These are phyloP conservation scores for Mus pahari DNA, from an alignment of 2,113 vertebrate species.

Conservation along the genomic window DNA sequence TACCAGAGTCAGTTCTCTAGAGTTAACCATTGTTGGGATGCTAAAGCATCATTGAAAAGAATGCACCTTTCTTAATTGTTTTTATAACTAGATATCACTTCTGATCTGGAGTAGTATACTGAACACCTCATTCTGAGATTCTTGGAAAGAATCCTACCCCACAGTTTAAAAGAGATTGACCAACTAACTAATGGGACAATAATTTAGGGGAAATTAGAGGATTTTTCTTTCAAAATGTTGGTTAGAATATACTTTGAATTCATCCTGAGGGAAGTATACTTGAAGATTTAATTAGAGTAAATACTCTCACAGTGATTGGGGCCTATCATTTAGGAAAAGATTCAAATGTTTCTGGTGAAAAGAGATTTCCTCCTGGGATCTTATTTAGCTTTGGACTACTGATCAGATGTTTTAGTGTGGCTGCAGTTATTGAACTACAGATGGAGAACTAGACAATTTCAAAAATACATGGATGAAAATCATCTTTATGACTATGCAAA, in stretches of 20 bases:
- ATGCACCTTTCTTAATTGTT: conserved; percentile 43
- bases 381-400: conserved; percentile 66
- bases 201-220: conserved; percentile 69
- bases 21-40: not conserved
- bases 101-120: conserved; percentile 42
- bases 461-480: conserved; percentile 4
- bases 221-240: conserved; percentile 65
- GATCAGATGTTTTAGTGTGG: conserved; percentile 60
- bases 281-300: conserved; percentile 75
- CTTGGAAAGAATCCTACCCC: conserved; percentile 49
- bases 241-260: conserved; percentile 65
- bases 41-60: not conserved
- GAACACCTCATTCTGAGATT: conserved; percentile 55
- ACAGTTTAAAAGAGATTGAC: conserved; percentile 40
- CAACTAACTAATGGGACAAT: conserved; percentile 64
- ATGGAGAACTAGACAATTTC: conserved; percentile 28
- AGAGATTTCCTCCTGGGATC: conserved; percentile 16
- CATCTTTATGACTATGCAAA: conserved; percentile 16
- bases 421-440: conserved; percentile 35
- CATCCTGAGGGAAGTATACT: conserved; percentile 66
- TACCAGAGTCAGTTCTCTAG: not conserved
- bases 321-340: conserved; percentile 63
- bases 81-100: conserved; percentile 46
- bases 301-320: conserved; percentile 55
- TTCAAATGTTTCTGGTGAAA: conserved; percentile 69